Conservation (phyloP, 2,797 vertebrate species). For the Centropyge bicolor region DNA sequence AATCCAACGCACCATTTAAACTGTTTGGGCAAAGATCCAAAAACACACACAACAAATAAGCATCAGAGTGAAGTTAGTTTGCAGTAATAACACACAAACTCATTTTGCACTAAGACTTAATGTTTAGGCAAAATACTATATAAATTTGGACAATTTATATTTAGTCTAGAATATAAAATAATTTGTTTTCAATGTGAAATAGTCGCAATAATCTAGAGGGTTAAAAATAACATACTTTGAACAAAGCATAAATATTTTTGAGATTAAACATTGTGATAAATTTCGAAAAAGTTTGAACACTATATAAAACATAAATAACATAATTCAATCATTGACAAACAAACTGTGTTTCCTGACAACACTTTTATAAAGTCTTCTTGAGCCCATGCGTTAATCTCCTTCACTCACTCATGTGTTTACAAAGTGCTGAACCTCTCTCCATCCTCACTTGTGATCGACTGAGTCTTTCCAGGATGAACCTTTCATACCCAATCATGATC, state of each 20-base stretch:
- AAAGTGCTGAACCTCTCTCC: no score
- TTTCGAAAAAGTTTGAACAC: no score
- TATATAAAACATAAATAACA: no score
- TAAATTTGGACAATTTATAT: background rate
- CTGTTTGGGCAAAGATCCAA: constrained; percentile 33
- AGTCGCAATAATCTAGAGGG: background rate
- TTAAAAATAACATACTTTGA: background rate
- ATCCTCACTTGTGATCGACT: no score
- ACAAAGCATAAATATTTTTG: background rate
- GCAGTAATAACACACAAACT: background rate
- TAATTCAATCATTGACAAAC: no score
- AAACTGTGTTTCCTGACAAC: no score
- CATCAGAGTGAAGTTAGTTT: constrained; percentile 10
- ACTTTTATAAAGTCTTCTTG: no score
- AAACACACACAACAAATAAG: background rate
- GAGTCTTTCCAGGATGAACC: no score
- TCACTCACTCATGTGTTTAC: no score
- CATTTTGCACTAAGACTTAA: background rate
- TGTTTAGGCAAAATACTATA: background rate
- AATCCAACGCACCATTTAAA: constrained; percentile 33
- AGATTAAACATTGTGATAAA: no score
- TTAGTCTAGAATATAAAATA: background rate
- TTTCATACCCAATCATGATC: no score
- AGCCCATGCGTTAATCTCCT: no score
- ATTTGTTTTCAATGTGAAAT: background rate